A percentile compares a stretch with the other conserved stretches of the same genome.
Evolutionary conservation across 2,888 invertebrate species (phyloP).

Genomic region (Pocota personata): DNA sequence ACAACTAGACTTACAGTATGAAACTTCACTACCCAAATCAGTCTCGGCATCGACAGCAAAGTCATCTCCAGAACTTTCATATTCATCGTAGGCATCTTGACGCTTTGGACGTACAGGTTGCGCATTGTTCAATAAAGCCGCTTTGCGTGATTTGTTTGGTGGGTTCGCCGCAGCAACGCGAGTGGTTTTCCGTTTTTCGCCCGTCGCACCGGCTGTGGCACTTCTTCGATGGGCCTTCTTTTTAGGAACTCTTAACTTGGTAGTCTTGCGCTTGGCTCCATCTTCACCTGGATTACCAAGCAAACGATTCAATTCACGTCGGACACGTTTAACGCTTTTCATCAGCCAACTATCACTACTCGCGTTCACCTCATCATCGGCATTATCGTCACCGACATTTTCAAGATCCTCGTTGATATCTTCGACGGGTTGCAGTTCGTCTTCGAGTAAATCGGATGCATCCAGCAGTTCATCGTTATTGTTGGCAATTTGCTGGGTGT

Average conservation of each 20-base stretch:
- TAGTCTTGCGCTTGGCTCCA: slow-evolving; percentile 13
- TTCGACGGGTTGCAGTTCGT: slow-evolving; percentile 77
- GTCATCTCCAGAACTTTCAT: slow-evolving; percentile 61
- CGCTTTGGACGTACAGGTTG: slow-evolving; percentile 69
- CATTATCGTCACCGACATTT: slow-evolving; percentile 28
- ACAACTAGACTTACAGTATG: slow-evolving; percentile 51
- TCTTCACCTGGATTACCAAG: slow-evolving; percentile 75
- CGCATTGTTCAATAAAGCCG: slow-evolving; percentile 2
- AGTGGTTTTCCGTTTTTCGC: neutral
- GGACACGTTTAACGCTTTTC: slow-evolving; percentile 79
- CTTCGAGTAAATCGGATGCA: slow-evolving; percentile 76
- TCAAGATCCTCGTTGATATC: slow-evolving; percentile 59
- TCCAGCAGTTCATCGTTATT: slow-evolving; percentile 77
- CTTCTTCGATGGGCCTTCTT: slow-evolving; percentile 28
- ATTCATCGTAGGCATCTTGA: slow-evolving; percentile 30
- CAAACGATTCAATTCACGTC: slow-evolving; percentile 78
- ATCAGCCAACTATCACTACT: slow-evolving; percentile 77
- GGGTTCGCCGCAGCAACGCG: neutral
- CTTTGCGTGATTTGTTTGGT: slow-evolving; percentile 7
- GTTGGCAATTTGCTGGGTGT: slow-evolving; percentile 65
- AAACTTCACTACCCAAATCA: slow-evolving; percentile 27
- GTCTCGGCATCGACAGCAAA: slow-evolving; percentile 59
- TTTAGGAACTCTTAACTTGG: slow-evolving; percentile 35
- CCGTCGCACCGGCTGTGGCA: neutral
- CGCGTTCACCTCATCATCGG: slow-evolving; percentile 11